These are phyloP conservation scores for Malurus alboscapulatus DNA, from an alignment of 2,113 vertebrate species.

Conservation along the genomic window DNA sequence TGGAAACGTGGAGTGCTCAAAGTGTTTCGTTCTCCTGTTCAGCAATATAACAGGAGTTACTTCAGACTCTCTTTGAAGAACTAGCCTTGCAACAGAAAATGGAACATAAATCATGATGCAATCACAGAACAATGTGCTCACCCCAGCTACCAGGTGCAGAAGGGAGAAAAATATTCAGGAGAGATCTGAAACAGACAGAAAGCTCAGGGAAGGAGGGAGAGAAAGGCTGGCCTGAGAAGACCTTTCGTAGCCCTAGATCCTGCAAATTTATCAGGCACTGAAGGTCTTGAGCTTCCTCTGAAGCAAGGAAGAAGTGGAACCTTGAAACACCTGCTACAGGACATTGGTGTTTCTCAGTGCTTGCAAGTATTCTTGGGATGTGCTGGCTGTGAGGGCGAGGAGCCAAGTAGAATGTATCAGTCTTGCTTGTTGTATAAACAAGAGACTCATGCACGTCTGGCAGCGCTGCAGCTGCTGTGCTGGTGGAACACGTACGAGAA, in stretches of 20 bases:
- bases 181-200: neutral
- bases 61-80: neutral
- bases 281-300: neutral
- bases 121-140: neutral
- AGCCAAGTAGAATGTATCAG: neutral
- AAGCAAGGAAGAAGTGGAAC: neutral
- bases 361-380: neutral
- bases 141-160: neutral
- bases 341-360: rapidly evolving
- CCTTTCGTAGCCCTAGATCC: neutral
- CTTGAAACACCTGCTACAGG: neutral
- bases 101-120: conserved; percentile 15
- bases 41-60: neutral
- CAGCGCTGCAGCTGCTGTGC: neutral
- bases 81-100: neutral
- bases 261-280: neutral
- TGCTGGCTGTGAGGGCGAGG: neutral
- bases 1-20: neutral
- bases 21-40: neutral
- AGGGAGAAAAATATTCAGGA: neutral
- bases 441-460: neutral
- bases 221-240: neutral
- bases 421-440: neutral
- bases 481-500: rapidly evolving
- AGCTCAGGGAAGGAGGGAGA: neutral